Conservation (phyloP, 2,888 invertebrate species). For the Empis livida region DNA sequence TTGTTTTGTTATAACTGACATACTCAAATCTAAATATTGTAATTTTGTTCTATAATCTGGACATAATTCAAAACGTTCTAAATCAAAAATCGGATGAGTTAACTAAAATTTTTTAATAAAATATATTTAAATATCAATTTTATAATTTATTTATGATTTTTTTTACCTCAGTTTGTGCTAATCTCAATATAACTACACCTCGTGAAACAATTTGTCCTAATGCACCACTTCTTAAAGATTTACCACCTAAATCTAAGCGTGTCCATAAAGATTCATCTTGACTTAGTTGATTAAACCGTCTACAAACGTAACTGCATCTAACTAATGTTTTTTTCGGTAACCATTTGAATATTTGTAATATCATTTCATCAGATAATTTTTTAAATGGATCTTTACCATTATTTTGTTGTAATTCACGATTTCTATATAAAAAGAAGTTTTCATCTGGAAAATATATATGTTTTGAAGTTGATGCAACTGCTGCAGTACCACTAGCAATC, state of each 20-base stretch:
- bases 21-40: constrained; percentile 78
- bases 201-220: constrained; percentile 62
- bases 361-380: constrained; percentile 71
- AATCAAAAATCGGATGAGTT: constrained; percentile 39
- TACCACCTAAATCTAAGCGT: constrained; percentile 63
- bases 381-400: constrained; percentile 50
- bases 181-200: constrained; percentile 62
- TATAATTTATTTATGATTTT: background rate
- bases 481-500: background rate
- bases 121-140: background rate
- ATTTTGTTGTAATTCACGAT: constrained; percentile 18
- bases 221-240: constrained; percentile 51
- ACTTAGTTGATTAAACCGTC: constrained; percentile 64
- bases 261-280: constrained; percentile 81
- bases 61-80: constrained; percentile 24
- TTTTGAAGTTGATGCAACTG: constrained; percentile 1
- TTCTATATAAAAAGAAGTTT: constrained; percentile 30
- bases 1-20: constrained; percentile 49
- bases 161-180: constrained; percentile 66
- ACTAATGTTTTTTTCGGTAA: constrained; percentile 64
- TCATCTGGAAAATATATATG: constrained; percentile 23
- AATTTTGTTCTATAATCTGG: constrained; percentile 44
- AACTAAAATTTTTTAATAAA: constrained; percentile 26
- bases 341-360: constrained; percentile 69
- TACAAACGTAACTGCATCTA: constrained; percentile 59